Base-by-base conservation (phyloP, 2,797 vertebrate species). In the Carapus acus region DNA sequence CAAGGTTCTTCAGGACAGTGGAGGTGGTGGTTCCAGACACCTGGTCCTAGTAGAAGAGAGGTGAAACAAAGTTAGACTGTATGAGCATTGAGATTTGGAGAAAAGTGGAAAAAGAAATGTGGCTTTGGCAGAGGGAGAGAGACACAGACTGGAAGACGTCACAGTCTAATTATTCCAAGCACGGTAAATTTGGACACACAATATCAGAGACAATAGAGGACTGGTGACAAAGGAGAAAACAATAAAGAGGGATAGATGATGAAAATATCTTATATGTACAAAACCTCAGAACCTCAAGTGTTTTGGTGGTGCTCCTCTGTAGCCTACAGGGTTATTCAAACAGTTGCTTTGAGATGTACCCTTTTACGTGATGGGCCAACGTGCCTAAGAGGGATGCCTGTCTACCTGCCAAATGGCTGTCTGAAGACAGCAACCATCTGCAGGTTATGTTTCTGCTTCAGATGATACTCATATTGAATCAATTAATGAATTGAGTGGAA, bases 21-120 rank as follows among this genome's bases (percentile, higher is more conserved):
- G 87, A 84, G 66, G 93, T 94, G 72, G 87, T 88, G 65, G 88
- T 88, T 62, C 94, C 94, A 43, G 92, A 80, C 3, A 94, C 87
- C 59, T 91, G 90, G 40, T 92, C 88, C 95, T 99, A 71, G 52
- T 75, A 6, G 64, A 18, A 41, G 39, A 47, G 33, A 58, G 23
- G 27, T 42, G 37, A 54, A 43, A 65, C 7, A 14, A 17, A 22
- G 40, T 38, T 68, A 34, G 45, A 65, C 48, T 2, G 4, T 18
- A 6, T 47, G 54, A 72, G 58, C 44, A 43, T 4, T 16, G 3
- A 9, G 20, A 38, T 42, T 18, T 54, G 13, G 22, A 38, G 19
- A 16, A 18, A 5, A n/a, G 27, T 11, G 9, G 16, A 13, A 27
- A 45, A 46, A 55, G 19, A 33, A 2, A 11, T 33, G 5, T 9